Base-by-base conservation (phyloP, 2,888 invertebrate genomes). In the Nomada ferruginata region DNA sequence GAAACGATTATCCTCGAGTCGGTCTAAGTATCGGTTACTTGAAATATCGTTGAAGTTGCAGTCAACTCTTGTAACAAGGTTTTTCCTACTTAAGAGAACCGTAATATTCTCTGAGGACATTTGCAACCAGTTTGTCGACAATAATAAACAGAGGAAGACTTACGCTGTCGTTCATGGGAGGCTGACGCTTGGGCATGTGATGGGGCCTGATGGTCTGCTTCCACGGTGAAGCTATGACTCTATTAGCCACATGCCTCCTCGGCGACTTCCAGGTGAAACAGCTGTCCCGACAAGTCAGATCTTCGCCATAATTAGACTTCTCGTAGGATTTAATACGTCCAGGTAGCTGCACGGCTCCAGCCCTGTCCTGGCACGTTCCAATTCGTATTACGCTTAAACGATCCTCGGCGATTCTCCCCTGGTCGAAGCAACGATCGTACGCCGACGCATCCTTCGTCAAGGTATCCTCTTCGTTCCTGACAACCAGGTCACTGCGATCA, bases 171-270 rank as follows among this genome's bases (percentile, higher is more conserved):
- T 77, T 70, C 47, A 36, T 26, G 29, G 53, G 63, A 10, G 78
- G 78, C 44, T 82, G 83, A 36, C 79, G 63, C 80, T 90, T 91
- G n/a, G 93, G 93, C n/a, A 90, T 91, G 84, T 93, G 92, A 84
- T 93, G 91, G n/a, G 92, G 93, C 77, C 90, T 86, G 36, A 87
- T 81, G 36, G 91, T 89, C 81, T 93, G 93, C 52, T 88, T 86
- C 93, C 93, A 93, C 18, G 93, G 93, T 23, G 93, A 93, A n/a
- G 93, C 93, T 2, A 90, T 91, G 18, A 92, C 93, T 26, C 92
- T 90, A 84, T 93, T 93, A 15, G 93, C 92, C 60, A 93, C 93
- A 60, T 91, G 90, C 64, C 90, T 88, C 60, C 85, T 90, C 26
- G 89, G 84, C 42, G 86, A 82, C 73, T 84, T 88, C 92, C 92